Percentiles rank a stretch among this genome's conserved stretches.
phyloP scores from a whole-genome alignment of 2,797 vertebrate species.

The Megaceryle alcyon region DNA sequence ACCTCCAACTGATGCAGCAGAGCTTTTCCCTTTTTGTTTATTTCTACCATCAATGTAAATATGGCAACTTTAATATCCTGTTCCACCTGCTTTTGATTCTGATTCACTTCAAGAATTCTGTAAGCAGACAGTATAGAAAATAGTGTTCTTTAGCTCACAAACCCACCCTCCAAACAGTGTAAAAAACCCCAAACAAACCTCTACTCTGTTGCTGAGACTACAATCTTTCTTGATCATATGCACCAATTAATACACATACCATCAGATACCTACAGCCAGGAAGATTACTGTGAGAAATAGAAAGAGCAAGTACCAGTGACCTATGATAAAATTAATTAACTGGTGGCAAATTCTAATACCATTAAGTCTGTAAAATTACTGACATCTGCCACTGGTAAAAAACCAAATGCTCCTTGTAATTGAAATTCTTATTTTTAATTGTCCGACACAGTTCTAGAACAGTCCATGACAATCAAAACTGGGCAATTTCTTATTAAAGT shows the following conservation, averaged over 20 bases:
- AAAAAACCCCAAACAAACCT: not conserved
- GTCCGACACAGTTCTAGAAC: not conserved
- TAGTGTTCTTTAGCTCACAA: not conserved
- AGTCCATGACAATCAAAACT: not conserved
- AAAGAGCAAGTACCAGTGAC: not conserved
- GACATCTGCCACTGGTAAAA: not conserved
- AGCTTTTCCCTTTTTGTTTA: slow-evolving; percentile 97
- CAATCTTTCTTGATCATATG: not conserved
- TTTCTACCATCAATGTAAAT: slow-evolving; percentile 96
- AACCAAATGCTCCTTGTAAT: not conserved
- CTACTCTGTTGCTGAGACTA: not conserved
- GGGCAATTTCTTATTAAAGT: not conserved
- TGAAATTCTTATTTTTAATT: not conserved
- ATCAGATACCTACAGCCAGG: not conserved
- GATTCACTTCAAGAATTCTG: slow-evolving; percentile 96
- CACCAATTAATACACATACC: not conserved
- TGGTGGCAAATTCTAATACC: not conserved
- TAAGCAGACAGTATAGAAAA: slow-evolving; percentile 44
- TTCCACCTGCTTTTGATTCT: slow-evolving; percentile 94
- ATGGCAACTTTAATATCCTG: slow-evolving; percentile 99
- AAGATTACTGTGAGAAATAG: not conserved
- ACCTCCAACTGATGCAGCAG: slow-evolving; percentile 96
- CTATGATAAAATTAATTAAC: not conserved
- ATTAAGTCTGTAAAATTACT: not conserved
- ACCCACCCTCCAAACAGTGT: not conserved